Evolutionary conservation across 2,113 vertebrate genomes (phyloP), one percentile per base, ranked within the genome.

Genomic region (Leuciscus idus): DNA sequence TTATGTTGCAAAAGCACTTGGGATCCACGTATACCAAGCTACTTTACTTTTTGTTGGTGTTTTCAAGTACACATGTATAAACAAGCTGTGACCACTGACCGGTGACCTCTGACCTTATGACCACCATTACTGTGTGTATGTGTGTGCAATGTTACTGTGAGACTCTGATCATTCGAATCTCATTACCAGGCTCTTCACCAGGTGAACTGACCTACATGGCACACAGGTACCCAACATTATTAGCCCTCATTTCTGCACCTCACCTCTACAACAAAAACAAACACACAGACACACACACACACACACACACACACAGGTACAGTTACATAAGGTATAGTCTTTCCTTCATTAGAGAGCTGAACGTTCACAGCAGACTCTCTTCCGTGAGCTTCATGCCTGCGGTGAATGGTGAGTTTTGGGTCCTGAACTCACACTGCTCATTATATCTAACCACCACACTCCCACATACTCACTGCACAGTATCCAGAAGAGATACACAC

Each of bases 191-290:
- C 33, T 81, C 48, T 50, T 78, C 48, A 61, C 84, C n/a, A 50
- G 11, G 61, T 21, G 52, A 81, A 36, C 83, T 85, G 61, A 81
- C 87, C 83, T 68, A 72, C 70, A 59, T 30, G 83, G 55, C 59
- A 68, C 57, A 36, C 61, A 77, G 59, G 26, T 10, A 48, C n/a
- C 10, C 26, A 73, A 61, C 52, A 83, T 64, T 43, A 79, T 73
- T 81, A 80, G 77, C 86, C 77, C 23, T 87, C 75, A 87, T 87
- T 84, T 80, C 26, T 33, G 64, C 48, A 82, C 43, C 43, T 70
- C 30, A 70, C 46, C 81, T 82, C 28, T 82, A 66, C 9, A 52
- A 23, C 43, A 52, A 46, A 81, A 30, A 50, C 61, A 61, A 28
- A 33, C 21, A 46, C 70, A 74, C 78, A 74, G 66, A 74, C 73